phyloP scores from a whole-genome alignment of 1,140 invertebrate genomes.

The Physella acuta region DNA sequence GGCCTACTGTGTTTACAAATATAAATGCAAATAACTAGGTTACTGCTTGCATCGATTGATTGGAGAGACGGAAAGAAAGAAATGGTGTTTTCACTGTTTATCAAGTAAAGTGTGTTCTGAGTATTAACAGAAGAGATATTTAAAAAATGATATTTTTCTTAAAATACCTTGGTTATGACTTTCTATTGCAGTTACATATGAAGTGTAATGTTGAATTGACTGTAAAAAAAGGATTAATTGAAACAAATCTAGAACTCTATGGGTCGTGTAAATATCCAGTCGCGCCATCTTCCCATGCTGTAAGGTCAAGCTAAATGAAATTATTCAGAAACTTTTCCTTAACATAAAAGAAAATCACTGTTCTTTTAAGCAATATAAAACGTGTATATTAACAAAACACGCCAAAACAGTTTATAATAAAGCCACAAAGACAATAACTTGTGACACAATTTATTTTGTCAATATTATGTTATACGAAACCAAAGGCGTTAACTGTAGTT shows the following conservation, averaged over 20 bases:
- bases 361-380: background rate
- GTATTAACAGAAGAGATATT: too few species aligned
- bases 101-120: too few species aligned
- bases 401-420: background rate
- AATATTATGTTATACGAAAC: conserved; percentile 30
- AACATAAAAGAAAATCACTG: background rate
- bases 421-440: background rate
- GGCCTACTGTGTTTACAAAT: too few species aligned
- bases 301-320: conserved; percentile 29
- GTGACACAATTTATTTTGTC: background rate
- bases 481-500: conserved; percentile 13
- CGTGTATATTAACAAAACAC: background rate
- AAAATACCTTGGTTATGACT: conserved; percentile 59
- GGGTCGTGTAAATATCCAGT: conserved; percentile 48
- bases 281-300: conserved; percentile 55
- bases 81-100: too few species aligned
- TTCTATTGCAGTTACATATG: conserved; percentile 53
- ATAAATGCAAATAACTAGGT: too few species aligned
- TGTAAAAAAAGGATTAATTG: conserved; percentile 54
- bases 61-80: too few species aligned
- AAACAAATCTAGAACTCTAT: conserved; percentile 53
- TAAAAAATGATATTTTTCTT: too few species aligned
- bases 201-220: conserved; percentile 45
- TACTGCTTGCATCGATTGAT: too few species aligned
- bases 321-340: conserved; percentile 8